These are phyloP conservation scores for Trissolcus basalis DNA, from an alignment of 1,140 invertebrate species.

Conservation along the genomic window DNA sequence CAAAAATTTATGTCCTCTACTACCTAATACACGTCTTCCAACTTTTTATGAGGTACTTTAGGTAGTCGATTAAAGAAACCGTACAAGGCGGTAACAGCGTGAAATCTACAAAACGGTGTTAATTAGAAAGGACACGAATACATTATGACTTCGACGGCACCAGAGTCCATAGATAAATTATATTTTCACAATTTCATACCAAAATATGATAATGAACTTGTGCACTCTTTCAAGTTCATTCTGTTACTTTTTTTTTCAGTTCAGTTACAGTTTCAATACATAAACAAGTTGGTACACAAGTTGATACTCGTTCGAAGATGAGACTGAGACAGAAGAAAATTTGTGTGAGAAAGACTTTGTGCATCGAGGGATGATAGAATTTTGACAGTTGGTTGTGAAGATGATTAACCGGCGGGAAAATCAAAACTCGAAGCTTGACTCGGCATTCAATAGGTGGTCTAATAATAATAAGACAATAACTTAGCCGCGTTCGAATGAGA, in stretches of 20 bases:
- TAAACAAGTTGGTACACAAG: too few relatives aligned
- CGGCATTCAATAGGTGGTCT: slow-evolving; percentile 70
- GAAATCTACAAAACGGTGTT: slow-evolving; percentile 62
- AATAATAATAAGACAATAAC: slow-evolving; percentile 72
- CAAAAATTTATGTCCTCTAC: slow-evolving; percentile 36
- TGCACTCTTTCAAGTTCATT: too few relatives aligned
- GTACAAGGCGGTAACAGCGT: slow-evolving; percentile 61
- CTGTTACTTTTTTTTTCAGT: too few relatives aligned
- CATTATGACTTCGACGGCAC: slow-evolving; percentile 38
- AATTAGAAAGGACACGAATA: slow-evolving; percentile 59
- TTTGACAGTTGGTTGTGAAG: too few relatives aligned
- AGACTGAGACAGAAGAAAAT: too few relatives aligned
- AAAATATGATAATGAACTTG: too few relatives aligned
- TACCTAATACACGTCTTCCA: slow-evolving; percentile 47
- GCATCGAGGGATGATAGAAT: too few relatives aligned
- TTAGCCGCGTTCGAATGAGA: slow-evolving; percentile 62
- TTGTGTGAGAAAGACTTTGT: too few relatives aligned
- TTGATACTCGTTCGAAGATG: too few relatives aligned
- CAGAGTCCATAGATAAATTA: slow-evolving; percentile 29
- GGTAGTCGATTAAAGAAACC: slow-evolving; percentile 58
- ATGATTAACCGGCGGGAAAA: slow-evolving; percentile 31
- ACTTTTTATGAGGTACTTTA: slow-evolving; percentile 59
- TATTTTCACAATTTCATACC: too few relatives aligned
- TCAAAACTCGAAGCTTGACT: slow-evolving; percentile 24
- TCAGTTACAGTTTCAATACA: too few relatives aligned